Evolutionary conservation across 1,140 invertebrate species (phyloP), one percentile per base, ranked within the genome.

Genomic region (Polyergus mexicanus): DNA sequence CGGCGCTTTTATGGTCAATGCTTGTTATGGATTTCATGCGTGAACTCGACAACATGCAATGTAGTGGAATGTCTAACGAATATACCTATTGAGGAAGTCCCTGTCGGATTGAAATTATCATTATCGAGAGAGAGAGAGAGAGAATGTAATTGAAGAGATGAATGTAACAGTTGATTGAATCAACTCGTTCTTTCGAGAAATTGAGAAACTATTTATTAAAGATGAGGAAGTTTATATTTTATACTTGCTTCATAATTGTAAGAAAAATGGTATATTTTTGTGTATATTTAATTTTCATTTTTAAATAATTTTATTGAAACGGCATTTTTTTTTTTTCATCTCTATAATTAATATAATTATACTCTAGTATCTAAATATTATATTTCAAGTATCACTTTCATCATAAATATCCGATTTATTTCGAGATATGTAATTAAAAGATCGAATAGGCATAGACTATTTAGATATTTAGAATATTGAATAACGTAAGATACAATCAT

Each of bases 21-120:
- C 78, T 74, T 83, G 78, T 74, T 81, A 74, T 62, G 68, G 68
- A 83, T 74, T 83, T 83, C 78, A 74, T 83, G 78, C 78, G 56
- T 83, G 62, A 83, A 83, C 56, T 74, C 68, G 78, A 83, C 72
- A 72, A 83, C 68, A 83, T 71, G 78, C 78, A 71, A 74, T 62
- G 78, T 32, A 4, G 54, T 35, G 44, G 54, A 83, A 56, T 69
- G 22, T 51, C 16, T 51, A 75, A 58, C 63, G 16, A 69, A 63
- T 51, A 25, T 60, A 83, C 35, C 68, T 22, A 32, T 74, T 25
- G 19, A 74, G 78, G 78, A 83, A 83, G 54, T 74, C 19, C 5
- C 58, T 44, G 38, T 44, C 38, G 54, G 25, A 25, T 69, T 58
- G 28, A 35, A 72, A 83, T 83, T 60, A 72, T 72, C n/a, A 35